Evolutionary conservation across 2,888 invertebrate genomes (phyloP).

Genomic region (Ganaspis brasiliensis): DNA sequence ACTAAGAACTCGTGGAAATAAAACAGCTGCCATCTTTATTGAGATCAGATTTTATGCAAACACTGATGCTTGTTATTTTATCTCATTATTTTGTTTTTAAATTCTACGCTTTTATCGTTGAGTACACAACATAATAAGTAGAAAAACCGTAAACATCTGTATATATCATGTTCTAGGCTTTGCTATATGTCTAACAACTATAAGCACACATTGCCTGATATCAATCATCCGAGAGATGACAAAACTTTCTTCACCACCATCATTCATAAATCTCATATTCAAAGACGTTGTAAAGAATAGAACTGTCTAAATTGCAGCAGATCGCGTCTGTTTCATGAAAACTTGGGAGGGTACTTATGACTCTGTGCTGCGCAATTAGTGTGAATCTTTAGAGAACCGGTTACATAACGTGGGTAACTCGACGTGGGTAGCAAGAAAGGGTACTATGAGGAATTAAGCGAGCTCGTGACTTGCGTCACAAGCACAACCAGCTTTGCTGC

Average conservation of each 20-base stretch:
- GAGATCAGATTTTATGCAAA: background rate
- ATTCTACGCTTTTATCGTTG: too few species aligned
- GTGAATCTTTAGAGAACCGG: conserved; percentile 50
- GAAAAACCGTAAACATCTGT: too few species aligned
- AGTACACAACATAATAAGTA: too few species aligned
- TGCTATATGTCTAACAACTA: background rate
- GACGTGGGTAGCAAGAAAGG: conserved; percentile 50
- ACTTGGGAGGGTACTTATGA: conserved; percentile 31
- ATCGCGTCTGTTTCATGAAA: conserved; percentile 36
- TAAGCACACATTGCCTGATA: background rate
- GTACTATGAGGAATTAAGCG: conserved; percentile 49
- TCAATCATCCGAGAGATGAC: conserved; percentile 14
- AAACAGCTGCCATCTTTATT: background rate
- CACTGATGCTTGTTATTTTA: too few species aligned
- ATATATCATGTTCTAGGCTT: too few species aligned
- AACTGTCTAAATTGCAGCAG: background rate
- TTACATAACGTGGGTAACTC: conserved; percentile 50
- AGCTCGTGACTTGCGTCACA: conserved; percentile 53
- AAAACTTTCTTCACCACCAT: background rate
- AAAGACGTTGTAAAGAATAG: background rate
- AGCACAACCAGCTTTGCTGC: conserved; percentile 46
- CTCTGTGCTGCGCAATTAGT: conserved; percentile 52
- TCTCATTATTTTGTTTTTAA: too few species aligned
- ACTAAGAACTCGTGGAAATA: conserved; percentile 3
- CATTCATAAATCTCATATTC: conserved; percentile 16